Percentiles rank a stretch among this genome's conserved stretches.
Conservation (phyloP, 2,888 invertebrate species). For the Villa cingulata region DNA sequence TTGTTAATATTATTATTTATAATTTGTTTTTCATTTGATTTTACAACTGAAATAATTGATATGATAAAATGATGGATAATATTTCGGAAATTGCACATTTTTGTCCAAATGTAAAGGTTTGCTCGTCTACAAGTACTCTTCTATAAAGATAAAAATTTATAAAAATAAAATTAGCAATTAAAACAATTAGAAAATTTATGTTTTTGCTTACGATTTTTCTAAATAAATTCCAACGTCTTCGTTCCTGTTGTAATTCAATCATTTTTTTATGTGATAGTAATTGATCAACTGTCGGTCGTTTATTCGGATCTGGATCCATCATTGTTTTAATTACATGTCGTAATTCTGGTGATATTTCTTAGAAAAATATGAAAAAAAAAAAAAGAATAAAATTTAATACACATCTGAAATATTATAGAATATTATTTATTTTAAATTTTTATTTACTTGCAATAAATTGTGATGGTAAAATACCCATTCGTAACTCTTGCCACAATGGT, state of each 20-base stretch:
- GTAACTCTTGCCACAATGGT: constrained; percentile 51
- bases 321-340: constrained; percentile 41
- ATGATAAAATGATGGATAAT: constrained; percentile 21
- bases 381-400: constrained; percentile 9
- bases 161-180: neutral
- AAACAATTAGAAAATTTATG: neutral
- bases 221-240: constrained; percentile 25
- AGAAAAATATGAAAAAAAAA: constrained; percentile 8
- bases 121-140: constrained; percentile 26
- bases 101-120: constrained; percentile 27
- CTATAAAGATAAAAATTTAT: constrained; percentile 16
- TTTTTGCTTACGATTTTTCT: constrained; percentile 23
- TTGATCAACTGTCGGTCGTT: constrained; percentile 41
- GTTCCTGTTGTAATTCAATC: constrained; percentile 21
- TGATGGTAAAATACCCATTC: constrained; percentile 42
- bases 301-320: constrained; percentile 41
- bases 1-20: too few relatives aligned
- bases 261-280: constrained; percentile 35
- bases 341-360: constrained; percentile 39
- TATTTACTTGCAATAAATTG: constrained; percentile 33
- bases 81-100: constrained; percentile 31
- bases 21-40: neutral
- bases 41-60: constrained; percentile 6
- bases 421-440: neutral
- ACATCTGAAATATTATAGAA: neutral